phyloP scores from a whole-genome alignment of 2,797 vertebrate species.

The Centropyge bicolor region DNA sequence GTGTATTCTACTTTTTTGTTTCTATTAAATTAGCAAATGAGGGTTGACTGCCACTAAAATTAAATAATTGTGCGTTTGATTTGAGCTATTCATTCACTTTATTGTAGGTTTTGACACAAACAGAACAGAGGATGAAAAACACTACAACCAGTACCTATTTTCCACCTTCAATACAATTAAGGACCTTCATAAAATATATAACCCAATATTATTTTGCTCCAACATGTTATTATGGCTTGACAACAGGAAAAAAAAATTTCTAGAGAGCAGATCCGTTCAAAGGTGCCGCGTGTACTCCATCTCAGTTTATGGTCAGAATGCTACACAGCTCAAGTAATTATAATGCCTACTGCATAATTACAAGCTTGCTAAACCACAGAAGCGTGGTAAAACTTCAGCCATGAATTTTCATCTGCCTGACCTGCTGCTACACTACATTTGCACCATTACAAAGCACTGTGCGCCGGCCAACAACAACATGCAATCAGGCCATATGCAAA shows the following conservation, averaged over 20 bases:
- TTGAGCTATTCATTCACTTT: neutral
- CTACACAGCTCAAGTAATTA: conserved; percentile 53
- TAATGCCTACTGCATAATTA: conserved; percentile 46
- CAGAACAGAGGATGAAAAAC: neutral
- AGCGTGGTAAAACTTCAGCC: conserved; percentile 39
- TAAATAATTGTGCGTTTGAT: neutral
- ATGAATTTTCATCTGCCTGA: conserved; percentile 58
- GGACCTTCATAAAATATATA: neutral
- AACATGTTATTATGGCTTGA: conserved; percentile 12
- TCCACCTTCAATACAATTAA: neutral
- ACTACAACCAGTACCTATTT: neutral
- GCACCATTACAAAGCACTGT: conserved; percentile 21
- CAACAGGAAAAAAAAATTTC: conserved; percentile 9
- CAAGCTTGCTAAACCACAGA: conserved; percentile 49
- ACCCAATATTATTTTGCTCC: neutral
- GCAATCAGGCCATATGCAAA: conserved; percentile 36
- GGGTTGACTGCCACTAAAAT: neutral
- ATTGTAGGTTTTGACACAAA: neutral
- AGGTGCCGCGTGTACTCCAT: conserved; percentile 19
- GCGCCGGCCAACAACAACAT: neutral
- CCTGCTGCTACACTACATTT: conserved; percentile 43
- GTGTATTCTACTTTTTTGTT: neutral
- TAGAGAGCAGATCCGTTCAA: conserved; percentile 3
- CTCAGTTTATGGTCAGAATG: conserved; percentile 29
- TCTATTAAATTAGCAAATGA: neutral